A percentile compares a stretch with the other conserved stretches of the same genome.
Evolutionary conservation across 2,113 vertebrate species (phyloP).

Genomic region (Mus musculus): DNA sequence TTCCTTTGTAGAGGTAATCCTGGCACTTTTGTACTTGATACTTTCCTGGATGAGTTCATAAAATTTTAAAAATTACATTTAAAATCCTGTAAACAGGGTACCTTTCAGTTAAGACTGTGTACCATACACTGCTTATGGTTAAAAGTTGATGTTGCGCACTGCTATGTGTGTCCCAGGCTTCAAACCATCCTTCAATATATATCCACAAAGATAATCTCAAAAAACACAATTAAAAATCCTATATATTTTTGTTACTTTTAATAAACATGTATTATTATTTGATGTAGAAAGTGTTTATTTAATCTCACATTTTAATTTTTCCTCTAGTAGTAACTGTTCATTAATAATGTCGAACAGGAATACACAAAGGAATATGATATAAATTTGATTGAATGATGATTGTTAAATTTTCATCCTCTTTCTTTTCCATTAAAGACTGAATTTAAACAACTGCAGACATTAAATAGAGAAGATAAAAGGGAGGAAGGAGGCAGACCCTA

Average conservation of each 20-base stretch:
- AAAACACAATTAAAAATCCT: conserved; percentile 29
- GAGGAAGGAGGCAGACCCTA: not conserved
- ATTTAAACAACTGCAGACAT: conserved; percentile 38
- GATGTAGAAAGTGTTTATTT: not conserved
- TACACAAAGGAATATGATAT: not conserved
- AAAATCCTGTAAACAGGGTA: not conserved
- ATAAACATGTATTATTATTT: not conserved
- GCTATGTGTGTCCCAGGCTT: not conserved
- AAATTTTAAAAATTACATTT: conserved; percentile 36
- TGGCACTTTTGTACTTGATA: not conserved
- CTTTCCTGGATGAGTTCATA: not conserved
- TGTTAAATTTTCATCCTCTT: not conserved
- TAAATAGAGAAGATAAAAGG: not conserved
- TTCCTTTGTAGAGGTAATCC: not conserved
- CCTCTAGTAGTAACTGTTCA: not conserved
- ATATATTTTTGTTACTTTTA: not conserved
- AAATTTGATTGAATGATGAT: not conserved
- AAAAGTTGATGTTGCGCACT: not conserved
- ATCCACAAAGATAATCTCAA: conserved; percentile 18
- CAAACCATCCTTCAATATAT: conserved; percentile 15
- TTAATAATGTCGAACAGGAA: not conserved
- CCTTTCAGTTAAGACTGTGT: not conserved
- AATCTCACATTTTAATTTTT: not conserved
- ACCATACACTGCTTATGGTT: not conserved
- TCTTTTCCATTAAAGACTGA: not conserved